A percentile compares a stretch with the other conserved stretches of the same genome.
These are phyloP conservation scores for Formica exsecta DNA, from an alignment of 1,140 invertebrate species.

Conservation along the genomic window DNA sequence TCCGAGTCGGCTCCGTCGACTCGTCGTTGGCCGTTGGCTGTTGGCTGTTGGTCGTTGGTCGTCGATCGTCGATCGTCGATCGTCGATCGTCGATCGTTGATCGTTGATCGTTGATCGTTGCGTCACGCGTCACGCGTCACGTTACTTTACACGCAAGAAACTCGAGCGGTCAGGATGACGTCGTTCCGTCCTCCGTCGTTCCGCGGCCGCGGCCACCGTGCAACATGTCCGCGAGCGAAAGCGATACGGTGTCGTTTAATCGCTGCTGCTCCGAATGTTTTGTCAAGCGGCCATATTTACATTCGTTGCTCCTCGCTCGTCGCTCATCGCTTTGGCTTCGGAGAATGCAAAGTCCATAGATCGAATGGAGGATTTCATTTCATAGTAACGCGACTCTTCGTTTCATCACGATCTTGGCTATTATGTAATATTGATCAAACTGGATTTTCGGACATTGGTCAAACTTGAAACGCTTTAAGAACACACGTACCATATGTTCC, in stretches of 20 bases:
- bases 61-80: no score
- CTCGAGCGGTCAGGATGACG: slow-evolving; percentile 42
- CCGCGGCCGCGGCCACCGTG: not conserved
- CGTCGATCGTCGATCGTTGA: no score
- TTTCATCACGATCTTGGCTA: not conserved
- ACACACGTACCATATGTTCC: no score
- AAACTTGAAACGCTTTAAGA: no score
- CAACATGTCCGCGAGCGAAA: slow-evolving; percentile 57
- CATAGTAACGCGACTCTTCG: not conserved
- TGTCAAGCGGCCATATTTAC: slow-evolving; percentile 73
- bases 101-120: not conserved
- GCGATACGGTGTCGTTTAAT: slow-evolving; percentile 64
- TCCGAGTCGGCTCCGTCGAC: not conserved
- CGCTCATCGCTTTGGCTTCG: not conserved
- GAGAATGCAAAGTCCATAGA: not conserved
- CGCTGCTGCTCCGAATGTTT: slow-evolving; percentile 74
- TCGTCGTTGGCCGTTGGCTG: no score
- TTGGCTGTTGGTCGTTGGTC: no score
- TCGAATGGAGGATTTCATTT: not conserved
- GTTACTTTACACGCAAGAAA: not conserved
- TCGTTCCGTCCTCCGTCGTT: not conserved
- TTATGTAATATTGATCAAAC: not conserved
- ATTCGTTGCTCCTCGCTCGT: not conserved
- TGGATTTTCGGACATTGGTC: not conserved
- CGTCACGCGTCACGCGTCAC: not conserved